These are phyloP conservation scores for Caenorhabditis wallacei DNA, from an alignment of 2,888 invertebrate species.

Conservation along the genomic window DNA sequence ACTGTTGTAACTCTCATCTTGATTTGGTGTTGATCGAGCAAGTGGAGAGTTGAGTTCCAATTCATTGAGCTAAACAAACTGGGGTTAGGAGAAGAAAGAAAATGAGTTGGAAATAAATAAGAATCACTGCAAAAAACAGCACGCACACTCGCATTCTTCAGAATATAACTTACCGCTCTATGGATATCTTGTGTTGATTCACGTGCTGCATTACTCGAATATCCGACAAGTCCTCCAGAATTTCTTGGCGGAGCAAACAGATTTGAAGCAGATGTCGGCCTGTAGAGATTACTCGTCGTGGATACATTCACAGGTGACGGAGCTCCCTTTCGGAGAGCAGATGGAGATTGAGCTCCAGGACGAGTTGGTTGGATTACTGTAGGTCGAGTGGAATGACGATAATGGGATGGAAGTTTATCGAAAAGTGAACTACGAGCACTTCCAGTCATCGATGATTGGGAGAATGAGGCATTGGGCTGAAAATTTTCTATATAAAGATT, in stretches of 20 bases:
- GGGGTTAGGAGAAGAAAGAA: constrained; percentile 16
- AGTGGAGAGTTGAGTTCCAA: constrained; percentile 60
- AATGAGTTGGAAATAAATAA: constrained; percentile 8
- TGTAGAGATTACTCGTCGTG: constrained; percentile 55
- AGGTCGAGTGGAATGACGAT: constrained; percentile 75
- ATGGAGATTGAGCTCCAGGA: constrained; percentile 70
- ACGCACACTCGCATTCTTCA: background rate
- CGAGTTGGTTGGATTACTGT: constrained; percentile 77
- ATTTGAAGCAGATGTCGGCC: constrained; percentile 69
- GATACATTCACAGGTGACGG: constrained; percentile 40
- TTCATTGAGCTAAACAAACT: constrained; percentile 57
- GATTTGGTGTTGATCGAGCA: constrained; percentile 63
- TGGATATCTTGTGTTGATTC: constrained; percentile 68
- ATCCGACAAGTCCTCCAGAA: constrained; percentile 64
- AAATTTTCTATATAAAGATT: constrained; percentile 4
- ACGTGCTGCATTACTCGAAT: constrained; percentile 63
- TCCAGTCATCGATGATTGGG: constrained; percentile 71
- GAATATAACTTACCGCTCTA: constrained; percentile 62
- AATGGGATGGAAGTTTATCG: constrained; percentile 77
- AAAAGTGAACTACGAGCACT: constrained; percentile 64
- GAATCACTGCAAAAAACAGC: constrained; percentile 20
- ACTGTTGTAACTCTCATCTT: constrained; percentile 33
- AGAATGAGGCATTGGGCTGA: constrained; percentile 74
- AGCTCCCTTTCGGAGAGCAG: constrained; percentile 60
- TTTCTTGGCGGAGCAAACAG: constrained; percentile 68